Conservation (phyloP, 2,113 vertebrate genomes). For the Empidonax alnorum region DNA sequence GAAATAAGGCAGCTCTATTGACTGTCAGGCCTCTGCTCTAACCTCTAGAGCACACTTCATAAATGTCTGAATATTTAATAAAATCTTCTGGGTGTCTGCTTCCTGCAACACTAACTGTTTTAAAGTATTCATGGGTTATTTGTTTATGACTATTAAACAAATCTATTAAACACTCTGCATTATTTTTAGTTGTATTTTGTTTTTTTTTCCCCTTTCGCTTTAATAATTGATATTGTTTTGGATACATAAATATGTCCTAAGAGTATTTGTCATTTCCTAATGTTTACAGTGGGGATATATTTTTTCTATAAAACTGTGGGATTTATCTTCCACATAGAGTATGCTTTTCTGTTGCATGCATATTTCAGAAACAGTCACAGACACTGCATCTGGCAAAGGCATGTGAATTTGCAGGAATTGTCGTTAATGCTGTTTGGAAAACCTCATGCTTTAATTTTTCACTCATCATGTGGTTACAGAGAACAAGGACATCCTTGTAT, state of each 20-base stretch:
- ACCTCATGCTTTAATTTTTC: slow-evolving; percentile 15
- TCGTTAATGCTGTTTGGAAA: neutral
- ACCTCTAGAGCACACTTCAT: slow-evolving; percentile 39
- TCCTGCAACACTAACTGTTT: slow-evolving; percentile 41
- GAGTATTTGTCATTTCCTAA: slow-evolving; percentile 69
- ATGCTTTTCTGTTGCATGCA: neutral
- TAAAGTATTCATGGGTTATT: slow-evolving; percentile 73
- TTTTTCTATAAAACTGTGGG: slow-evolving; percentile 18
- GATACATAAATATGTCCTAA: slow-evolving; percentile 71
- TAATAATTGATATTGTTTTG: slow-evolving; percentile 74
- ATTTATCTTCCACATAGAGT: slow-evolving; percentile 2
- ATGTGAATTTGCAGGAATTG: slow-evolving; percentile 10
- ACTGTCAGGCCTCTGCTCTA: slow-evolving; percentile 19
- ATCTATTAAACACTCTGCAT: slow-evolving; percentile 62
- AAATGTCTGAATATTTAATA: slow-evolving; percentile 63
- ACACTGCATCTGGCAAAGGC: slow-evolving; percentile 4
- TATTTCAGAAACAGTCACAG: slow-evolving; percentile 30
- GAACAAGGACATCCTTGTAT: neutral
- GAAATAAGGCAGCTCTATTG: neutral
- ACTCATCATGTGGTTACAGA: neutral
- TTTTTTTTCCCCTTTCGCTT: neutral
- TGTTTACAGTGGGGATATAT: slow-evolving; percentile 57
- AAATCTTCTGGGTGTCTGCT: slow-evolving; percentile 66
- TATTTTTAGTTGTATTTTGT: slow-evolving; percentile 63
- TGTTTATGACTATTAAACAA: slow-evolving; percentile 71